These are phyloP conservation scores for Wiebesia pumilae DNA, from an alignment of 1,140 invertebrate genomes.

Conservation along the genomic window DNA sequence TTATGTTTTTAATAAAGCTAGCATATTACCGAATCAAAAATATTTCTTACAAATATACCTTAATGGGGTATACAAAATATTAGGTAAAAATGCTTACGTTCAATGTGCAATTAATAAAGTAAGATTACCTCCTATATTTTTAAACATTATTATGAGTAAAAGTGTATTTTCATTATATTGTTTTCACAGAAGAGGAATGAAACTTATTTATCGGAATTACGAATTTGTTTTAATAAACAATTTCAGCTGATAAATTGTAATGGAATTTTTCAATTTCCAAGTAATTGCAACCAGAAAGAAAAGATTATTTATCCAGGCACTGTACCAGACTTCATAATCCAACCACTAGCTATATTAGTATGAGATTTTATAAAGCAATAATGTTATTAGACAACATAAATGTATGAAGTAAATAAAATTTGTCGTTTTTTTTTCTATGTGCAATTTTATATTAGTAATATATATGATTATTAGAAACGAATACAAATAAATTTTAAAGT, in stretches of 20 bases:
- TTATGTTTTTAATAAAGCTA: slow-evolving; percentile 75
- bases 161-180: not conserved
- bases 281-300: slow-evolving; percentile 78
- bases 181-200: slow-evolving; percentile 73
- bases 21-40: slow-evolving; percentile 78
- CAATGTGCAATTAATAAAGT: slow-evolving; percentile 61
- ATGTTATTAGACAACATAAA: too few relatives aligned
- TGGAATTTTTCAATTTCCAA: slow-evolving; percentile 72
- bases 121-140: slow-evolving; percentile 5
- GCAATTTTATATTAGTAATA: too few relatives aligned
- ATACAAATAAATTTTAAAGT: too few relatives aligned
- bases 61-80: slow-evolving; percentile 73
- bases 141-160: not conserved
- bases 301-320: slow-evolving; percentile 77
- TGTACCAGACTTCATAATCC: slow-evolving; percentile 60
- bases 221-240: slow-evolving; percentile 81
- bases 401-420: too few relatives aligned
- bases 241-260: slow-evolving; percentile 79
- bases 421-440: too few relatives aligned
- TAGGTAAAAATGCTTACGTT: slow-evolving; percentile 59
- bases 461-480: too few relatives aligned
- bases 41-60: slow-evolving; percentile 78
- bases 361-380: not conserved
- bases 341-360: slow-evolving; percentile 2
- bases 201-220: slow-evolving; percentile 69